Percentiles rank a stretch among this genome's conserved stretches.
Evolutionary conservation across 2,113 vertebrate genomes (phyloP).

Genomic region (Prinia subflava): DNA sequence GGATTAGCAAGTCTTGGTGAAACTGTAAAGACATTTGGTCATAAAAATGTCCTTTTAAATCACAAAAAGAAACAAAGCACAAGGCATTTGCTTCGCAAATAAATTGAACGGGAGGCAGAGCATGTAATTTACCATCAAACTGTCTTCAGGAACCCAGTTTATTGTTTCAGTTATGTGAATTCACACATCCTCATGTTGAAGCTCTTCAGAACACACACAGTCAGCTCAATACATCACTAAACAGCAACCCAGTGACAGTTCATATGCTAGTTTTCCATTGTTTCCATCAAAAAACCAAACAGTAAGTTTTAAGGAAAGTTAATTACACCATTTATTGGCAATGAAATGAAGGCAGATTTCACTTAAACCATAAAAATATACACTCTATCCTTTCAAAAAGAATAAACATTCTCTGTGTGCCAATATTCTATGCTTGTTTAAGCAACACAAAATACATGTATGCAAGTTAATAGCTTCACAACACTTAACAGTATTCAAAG

Average conservation of each 20-base stretch:
- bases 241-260: background rate
- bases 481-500: background rate
- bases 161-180: background rate
- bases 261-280: background rate
- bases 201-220: background rate
- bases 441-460: background rate
- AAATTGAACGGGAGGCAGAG: background rate
- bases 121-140: background rate
- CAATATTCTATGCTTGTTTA: background rate
- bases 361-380: background rate
- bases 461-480: background rate
- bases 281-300: background rate
- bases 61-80: background rate
- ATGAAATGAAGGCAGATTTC: background rate
- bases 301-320: background rate
- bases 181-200: background rate
- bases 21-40: background rate
- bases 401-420: background rate
- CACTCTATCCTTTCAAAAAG: background rate
- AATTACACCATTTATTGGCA: background rate
- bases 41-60: background rate
- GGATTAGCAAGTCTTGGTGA: background rate
- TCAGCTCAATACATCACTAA: background rate
- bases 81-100: background rate
- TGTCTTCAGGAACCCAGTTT: background rate